Evolutionary conservation across 2,113 vertebrate genomes (phyloP).

Genomic region (Etheostoma cragini): DNA sequence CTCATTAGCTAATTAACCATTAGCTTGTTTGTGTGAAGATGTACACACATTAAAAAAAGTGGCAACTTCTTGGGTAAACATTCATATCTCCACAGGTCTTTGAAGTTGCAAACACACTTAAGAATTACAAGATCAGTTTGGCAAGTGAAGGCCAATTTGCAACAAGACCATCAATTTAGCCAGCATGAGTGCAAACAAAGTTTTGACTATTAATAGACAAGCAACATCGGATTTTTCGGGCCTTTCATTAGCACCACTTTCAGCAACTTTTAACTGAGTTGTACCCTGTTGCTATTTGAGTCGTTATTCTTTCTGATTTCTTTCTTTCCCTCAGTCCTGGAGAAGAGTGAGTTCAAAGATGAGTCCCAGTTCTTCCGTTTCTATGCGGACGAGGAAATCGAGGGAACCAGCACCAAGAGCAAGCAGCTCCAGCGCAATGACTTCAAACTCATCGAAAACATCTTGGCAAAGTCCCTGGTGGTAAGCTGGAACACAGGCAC

Average conservation of each 20-base stretch:
- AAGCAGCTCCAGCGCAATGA: constrained; percentile 93
- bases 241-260: not conserved
- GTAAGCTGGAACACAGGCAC: constrained; percentile 79
- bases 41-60: constrained; percentile 9
- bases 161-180: not conserved
- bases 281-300: not conserved
- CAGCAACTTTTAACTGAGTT: not conserved
- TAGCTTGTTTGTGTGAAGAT: constrained; percentile 52
- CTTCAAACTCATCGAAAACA: constrained; percentile 97
- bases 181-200: not conserved
- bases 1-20: constrained; percentile 64
- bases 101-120: constrained; percentile 17
- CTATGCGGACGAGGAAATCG: constrained; percentile 97
- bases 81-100: not conserved
- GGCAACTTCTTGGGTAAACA: constrained; percentile 16
- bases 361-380: constrained; percentile 98
- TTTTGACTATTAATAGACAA: not conserved
- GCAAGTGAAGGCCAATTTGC: not conserved
- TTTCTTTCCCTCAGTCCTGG: constrained; percentile 86
- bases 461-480: constrained; percentile 93
- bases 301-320: constrained; percentile 21
- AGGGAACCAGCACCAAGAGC: constrained; percentile 92
- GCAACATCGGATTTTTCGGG: not conserved
- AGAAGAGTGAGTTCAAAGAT: constrained; percentile 99
- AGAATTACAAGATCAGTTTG: not conserved